phyloP scores from a whole-genome alignment of 2,113 vertebrate genomes.

The Crocuta crocuta region DNA sequence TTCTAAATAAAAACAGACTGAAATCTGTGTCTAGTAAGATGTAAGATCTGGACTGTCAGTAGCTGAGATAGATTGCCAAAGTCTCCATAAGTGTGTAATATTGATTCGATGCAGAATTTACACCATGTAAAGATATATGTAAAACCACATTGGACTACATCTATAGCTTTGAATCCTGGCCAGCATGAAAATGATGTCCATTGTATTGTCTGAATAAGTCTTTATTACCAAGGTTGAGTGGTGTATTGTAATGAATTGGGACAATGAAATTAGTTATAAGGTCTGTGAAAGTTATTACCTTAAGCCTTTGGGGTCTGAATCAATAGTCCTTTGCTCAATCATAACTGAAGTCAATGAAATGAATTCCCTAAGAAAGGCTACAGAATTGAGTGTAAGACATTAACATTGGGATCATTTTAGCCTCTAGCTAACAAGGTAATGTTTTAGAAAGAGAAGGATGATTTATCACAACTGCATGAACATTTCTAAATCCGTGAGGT shows the following conservation, averaged over 20 bases:
- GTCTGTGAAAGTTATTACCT: slow-evolving; percentile 57
- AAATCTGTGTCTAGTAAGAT: background rate
- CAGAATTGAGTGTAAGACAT: background rate
- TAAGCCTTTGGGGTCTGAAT: slow-evolving; percentile 50
- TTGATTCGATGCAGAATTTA: background rate
- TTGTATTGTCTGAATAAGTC: background rate
- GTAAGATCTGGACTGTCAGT: background rate
- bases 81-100: background rate
- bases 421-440: slow-evolving; percentile 16
- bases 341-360: slow-evolving; percentile 56
- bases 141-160: background rate
- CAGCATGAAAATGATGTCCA: background rate
- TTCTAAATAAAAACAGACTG: background rate
- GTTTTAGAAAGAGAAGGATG: slow-evolving; percentile 23
- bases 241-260: background rate
- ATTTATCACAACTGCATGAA: slow-evolving; percentile 53
- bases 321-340: slow-evolving; percentile 53
- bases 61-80: background rate
- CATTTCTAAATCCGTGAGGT: background rate
- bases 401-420: background rate
- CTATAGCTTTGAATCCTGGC: background rate
- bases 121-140: background rate
- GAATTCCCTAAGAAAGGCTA: slow-evolving; percentile 37
- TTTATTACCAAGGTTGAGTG: slow-evolving; percentile 48
- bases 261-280: slow-evolving; percentile 58